Evolutionary conservation across 2,888 invertebrate species (phyloP), one percentile per base, ranked within the genome.

Genomic region (Caenorhabditis virilis): DNA sequence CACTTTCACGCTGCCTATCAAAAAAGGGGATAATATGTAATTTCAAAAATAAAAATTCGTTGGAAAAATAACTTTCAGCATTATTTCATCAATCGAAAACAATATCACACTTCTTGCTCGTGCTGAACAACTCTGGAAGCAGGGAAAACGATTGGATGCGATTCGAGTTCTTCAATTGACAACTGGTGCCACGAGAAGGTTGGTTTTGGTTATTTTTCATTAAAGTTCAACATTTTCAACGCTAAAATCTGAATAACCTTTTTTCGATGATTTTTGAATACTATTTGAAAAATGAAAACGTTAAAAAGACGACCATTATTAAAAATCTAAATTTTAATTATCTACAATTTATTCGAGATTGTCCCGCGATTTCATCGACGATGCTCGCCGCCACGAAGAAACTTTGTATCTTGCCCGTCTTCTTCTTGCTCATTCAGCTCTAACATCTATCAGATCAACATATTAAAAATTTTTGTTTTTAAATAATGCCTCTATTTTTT

Each of bases 321-420:
- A n/a, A n/a, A n/a, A n/a, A n/a, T n/a, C n/a, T n/a, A n/a, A n/a
- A n/a, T n/a, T 23, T 7, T 6, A 45, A 18, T 16, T 33, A 16
- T 5, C 18, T 38, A 13, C 38, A 7, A 15, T 13, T 9, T 27
- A 18, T 52, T 48, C 11, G 36, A 71, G 74, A 43, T 46, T 71
- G n/a, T 55, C 71, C 11, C 27, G 45, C 9, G 69, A 68, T 33
- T 69, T 72, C 54, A 65, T 68, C 52, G 43, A 52, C 16, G 69
- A 69, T 51, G 60, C 69, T 27, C 71, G 71, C 45, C 62, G 69
- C 25, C 72, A 69, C 5, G 71, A 74, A 35, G 74, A 74, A 46
- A 49, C 71, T 11, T 52, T 72, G 9, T 51, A 69, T 23, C 46
- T 72, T 4, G 49, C 67, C 5, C 65, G 72, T 26, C 59, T 74